These are phyloP conservation scores for Phaenicophaeus curvirostris DNA, from an alignment of 2,797 vertebrate genomes.

Conservation along the genomic window DNA sequence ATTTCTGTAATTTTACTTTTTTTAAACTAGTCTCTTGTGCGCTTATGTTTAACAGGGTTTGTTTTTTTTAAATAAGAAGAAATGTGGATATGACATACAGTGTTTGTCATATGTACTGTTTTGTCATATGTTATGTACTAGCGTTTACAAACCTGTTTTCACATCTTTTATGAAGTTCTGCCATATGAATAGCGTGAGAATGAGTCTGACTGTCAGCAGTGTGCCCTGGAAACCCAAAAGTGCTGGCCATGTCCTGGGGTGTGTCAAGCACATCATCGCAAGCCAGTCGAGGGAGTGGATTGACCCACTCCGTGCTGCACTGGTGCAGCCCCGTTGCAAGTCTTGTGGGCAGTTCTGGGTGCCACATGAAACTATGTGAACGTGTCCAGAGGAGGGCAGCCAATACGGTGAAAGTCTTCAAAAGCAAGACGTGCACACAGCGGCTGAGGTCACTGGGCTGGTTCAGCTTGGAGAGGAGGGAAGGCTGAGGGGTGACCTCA, in stretches of 20 bases:
- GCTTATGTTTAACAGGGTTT: neutral
- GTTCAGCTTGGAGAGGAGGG: neutral
- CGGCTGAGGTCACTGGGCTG: neutral
- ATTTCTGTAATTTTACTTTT: neutral
- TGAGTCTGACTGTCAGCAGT: neutral
- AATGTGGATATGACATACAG: neutral
- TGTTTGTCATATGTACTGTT: neutral
- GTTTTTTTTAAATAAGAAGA: neutral
- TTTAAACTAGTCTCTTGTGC: neutral
- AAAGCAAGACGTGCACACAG: neutral
- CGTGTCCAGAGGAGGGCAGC: neutral
- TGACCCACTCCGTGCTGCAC: neutral
- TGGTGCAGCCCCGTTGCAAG: neutral
- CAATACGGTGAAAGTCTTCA: neutral
- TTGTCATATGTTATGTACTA: neutral
- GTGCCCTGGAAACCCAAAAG: neutral
- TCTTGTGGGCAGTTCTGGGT: neutral
- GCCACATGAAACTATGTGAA: neutral
- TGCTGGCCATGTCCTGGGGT: neutral
- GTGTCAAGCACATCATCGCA: neutral
- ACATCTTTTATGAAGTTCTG: neutral
- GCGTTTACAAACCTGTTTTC: neutral
- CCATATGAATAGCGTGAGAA: neutral
- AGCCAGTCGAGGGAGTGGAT: rapidly evolving
- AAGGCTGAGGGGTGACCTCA: neutral